phyloP scores from a whole-genome alignment of 1,140 invertebrate species.

The Tetragnatha versicolor region DNA sequence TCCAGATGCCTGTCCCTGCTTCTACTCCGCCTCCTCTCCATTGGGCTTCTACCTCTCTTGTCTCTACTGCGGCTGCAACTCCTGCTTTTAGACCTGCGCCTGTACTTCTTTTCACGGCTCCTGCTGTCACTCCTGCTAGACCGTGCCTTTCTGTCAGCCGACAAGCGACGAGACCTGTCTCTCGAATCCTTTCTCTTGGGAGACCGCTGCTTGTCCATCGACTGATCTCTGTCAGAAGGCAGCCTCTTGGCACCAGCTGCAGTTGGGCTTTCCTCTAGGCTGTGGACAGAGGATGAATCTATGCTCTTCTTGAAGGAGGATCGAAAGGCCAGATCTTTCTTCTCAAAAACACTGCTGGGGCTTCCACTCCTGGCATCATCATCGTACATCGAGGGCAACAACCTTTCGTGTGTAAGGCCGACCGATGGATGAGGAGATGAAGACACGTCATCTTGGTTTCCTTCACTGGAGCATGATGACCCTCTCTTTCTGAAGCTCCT shows the following conservation, averaged over 20 bases:
- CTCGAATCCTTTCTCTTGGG: not conserved
- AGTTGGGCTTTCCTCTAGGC: not conserved
- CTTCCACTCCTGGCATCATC: slow-evolving; percentile 46
- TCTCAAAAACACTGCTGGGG: slow-evolving; percentile 20
- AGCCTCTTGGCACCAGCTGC: not conserved
- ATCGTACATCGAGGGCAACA: slow-evolving; percentile 31
- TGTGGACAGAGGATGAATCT: not conserved
- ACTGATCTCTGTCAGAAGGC: not conserved
- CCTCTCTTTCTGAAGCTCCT: slow-evolving; percentile 11
- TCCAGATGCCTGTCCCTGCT: slow-evolving; percentile 36
- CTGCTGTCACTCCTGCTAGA: slow-evolving; percentile 23
- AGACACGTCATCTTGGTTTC: not conserved
- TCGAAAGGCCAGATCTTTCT: slow-evolving; percentile 31
- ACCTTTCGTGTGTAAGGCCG: not conserved
- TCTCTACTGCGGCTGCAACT: slow-evolving; percentile 31
- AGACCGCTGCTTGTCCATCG: not conserved
- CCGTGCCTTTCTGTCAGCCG: not conserved
- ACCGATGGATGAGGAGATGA: not conserved
- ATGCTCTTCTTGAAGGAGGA: slow-evolving; percentile 23
- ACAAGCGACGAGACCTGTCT: not conserved
- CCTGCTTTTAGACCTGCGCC: slow-evolving; percentile 2
- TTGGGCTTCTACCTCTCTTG: slow-evolving; percentile 21
- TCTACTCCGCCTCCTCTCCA: slow-evolving; percentile 36
- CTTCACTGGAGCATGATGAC: slow-evolving; percentile 21
- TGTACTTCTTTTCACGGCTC: not conserved